Base-by-base conservation (phyloP, 2,113 vertebrate species). In the Oreochromis niloticus region DNA sequence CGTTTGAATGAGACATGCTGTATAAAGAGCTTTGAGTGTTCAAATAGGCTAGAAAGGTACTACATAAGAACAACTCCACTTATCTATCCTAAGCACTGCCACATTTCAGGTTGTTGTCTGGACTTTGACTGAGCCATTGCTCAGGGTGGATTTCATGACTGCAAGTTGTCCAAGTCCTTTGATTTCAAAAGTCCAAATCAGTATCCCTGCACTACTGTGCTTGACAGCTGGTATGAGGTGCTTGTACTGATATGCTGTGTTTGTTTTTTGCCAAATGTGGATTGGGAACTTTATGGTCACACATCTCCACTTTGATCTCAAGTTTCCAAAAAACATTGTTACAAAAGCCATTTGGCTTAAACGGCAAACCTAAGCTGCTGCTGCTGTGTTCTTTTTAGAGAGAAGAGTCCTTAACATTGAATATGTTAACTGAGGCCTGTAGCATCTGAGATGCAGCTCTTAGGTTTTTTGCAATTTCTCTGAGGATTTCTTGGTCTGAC, bases 101-200 rank as follows among this genome's bases (percentile, higher is more conserved):
- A 68, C 34, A 63, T 63, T 63, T 63, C 1, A 63, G 32, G 32
- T 36, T 63, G 32, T 63, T 36, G 17, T 0, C 59, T 63, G 59
- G 59, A 63, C 59, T 63, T 63, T 63, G 30, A 3, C 59, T 63
- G 32, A 63, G 59, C 59, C 32, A 63, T 63, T 63, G 16, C 9
- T 0, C 71, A 32, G 30, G 0, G 43, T 75, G 9, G 71, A 75
- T 30, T 50, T 48, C 6, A 50, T 50, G 68, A 46, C 41, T 73
- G 22, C 2, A 48, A 73, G 41, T 46, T 46, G 1, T 30, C 41
- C 6, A 7, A 46, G 68, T 75, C 41, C 0, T 30, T 0, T 75
- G 43, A 0, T 30, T 75, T 27, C 71, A 75, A 30, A 48, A 75
- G 43, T 48, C 71, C 43, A 32, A 75, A 75, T 75, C 24, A 32